Conservation (phyloP, 2,888 invertebrate species). For the Dolichomitus sp. region DNA sequence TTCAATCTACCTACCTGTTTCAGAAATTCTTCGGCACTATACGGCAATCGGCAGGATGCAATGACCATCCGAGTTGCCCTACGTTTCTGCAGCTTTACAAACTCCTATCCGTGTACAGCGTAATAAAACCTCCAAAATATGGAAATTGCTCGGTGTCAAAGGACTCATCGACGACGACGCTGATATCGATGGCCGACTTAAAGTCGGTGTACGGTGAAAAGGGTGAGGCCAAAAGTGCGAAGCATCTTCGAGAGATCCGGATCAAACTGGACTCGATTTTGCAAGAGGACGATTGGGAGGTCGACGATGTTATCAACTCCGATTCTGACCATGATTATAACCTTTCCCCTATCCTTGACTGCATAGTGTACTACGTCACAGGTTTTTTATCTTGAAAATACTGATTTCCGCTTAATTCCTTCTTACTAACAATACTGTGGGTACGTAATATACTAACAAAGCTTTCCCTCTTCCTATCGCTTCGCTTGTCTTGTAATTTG, state of each 20-base stretch:
- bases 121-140: conserved; percentile 53
- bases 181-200: conserved; percentile 50
- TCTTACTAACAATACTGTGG: conserved; percentile 21
- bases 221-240: not conserved
- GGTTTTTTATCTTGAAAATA: conserved; percentile 37
- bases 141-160: conserved; percentile 68
- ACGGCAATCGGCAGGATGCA: conserved; percentile 47
- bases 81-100: conserved; percentile 70
- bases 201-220: conserved; percentile 50
- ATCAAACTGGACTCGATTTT: conserved; percentile 12
- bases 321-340: conserved; percentile 50
- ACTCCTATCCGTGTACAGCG: conserved; percentile 45
- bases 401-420: not conserved
- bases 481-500: not conserved
- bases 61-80: conserved; percentile 49
- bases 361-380: conserved; percentile 59
- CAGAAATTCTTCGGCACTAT: conserved; percentile 50
- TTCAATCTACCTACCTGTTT: not conserved
- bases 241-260: conserved; percentile 1
- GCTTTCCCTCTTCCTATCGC: conserved; percentile 5
- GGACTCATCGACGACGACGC: conserved; percentile 21
- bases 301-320: conserved; percentile 43
- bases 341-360: conserved; percentile 43
- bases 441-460: conserved; percentile 6
- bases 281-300: conserved; percentile 49